Conservation (phyloP, 2,113 vertebrate genomes). For the Nibea coibor region DNA sequence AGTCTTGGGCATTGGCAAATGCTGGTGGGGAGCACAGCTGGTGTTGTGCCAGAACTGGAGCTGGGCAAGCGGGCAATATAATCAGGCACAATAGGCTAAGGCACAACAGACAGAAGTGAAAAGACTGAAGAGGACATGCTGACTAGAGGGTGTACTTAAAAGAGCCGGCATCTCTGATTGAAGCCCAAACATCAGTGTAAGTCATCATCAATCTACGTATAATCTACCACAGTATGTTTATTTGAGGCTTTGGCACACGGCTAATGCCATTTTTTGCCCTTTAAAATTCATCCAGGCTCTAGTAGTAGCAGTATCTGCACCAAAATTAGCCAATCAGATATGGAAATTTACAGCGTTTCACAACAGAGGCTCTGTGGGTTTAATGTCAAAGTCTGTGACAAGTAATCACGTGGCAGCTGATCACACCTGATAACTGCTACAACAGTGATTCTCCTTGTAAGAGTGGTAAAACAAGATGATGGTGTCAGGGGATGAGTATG, state of each 20-base stretch:
- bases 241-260: background rate
- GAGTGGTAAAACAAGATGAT: background rate
- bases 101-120: too few relatives aligned
- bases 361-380: background rate
- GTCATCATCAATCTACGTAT: background rate
- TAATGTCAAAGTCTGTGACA: too few relatives aligned
- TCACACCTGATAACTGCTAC: background rate
- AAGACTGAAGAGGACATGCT: too few relatives aligned
- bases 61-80: too few relatives aligned
- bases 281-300: background rate
- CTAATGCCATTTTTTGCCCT: background rate
- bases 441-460: background rate
- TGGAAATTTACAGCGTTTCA: conserved; percentile 1
- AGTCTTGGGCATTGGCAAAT: too few relatives aligned
- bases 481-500: conserved; percentile 18
- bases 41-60: too few relatives aligned
- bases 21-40: too few relatives aligned
- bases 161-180: background rate
- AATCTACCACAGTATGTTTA: background rate
- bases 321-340: background rate
- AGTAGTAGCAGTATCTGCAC: background rate
- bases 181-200: background rate
- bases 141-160: background rate
- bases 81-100: too few relatives aligned
- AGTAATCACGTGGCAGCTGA: background rate